Evolutionary conservation across 2,113 vertebrate species (phyloP), one percentile per base, ranked within the genome.

Genomic region (Cyprinodon brontotheroides): DNA sequence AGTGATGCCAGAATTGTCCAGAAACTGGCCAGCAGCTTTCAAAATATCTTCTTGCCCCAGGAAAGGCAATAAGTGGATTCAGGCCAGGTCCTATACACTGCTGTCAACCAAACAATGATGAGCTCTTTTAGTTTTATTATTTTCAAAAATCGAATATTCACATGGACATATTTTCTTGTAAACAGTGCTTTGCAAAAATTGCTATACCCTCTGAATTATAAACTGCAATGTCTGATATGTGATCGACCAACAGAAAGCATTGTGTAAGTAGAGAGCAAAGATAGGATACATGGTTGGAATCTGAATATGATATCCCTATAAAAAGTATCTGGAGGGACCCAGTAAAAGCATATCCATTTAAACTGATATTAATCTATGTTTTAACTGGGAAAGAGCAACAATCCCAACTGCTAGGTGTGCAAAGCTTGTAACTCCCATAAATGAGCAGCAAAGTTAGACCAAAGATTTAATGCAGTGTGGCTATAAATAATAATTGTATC

Each of bases 1-100:
- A 91, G 77, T 71, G 75, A 92, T 93, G 92, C 89, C 70, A 75
- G 81, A 61, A 72, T 85, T 91, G 90, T 94, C 82, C 78, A 87
- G 82, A 87, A 82, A 84, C 79, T 90, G 79, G 77, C 78, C 84
- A 82, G 82, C 76, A 88, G 81, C 75, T 88, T 87, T 83, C 77
- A 79, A 75, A 68, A 72, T 68, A 80, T 83, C 65, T 60, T 22
- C 61, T 76, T 81, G 70, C 72, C 82, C 68, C 73, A 73, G 84
- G 84, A 70, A 76, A 61, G 69, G 77, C 78, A 81, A 83, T 78
- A 81, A 83, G 86, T 39, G 65, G 57, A 68, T 85, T 77, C 82
- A 81, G 62, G 43, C 15, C 66, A 17, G 74, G 70, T 76, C 76
- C 14, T 69, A 80, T 20, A 81, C 29, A 78, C 70, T 43, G 39